phyloP scores from a whole-genome alignment of 2,888 invertebrate species.

The Spodoptera littoralis region DNA sequence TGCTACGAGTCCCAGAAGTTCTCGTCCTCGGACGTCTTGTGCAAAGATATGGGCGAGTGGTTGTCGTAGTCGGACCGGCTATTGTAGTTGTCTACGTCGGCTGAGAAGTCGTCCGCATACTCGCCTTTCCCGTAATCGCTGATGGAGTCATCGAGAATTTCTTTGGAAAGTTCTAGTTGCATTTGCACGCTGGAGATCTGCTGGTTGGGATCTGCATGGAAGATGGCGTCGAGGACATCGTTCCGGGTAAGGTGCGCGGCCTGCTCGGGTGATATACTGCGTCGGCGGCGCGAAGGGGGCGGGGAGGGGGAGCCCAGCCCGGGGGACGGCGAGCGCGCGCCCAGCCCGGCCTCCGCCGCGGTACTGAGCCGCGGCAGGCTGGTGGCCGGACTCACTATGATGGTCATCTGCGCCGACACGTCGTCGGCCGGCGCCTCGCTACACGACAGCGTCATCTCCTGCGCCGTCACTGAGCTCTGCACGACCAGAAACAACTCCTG shows the following conservation, averaged over 20 bases:
- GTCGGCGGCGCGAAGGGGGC: not conserved
- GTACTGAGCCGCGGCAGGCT: slow-evolving; percentile 64
- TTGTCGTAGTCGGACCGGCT: slow-evolving; percentile 66
- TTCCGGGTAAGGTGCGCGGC: slow-evolving; percentile 60
- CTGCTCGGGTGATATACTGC: slow-evolving; percentile 56
- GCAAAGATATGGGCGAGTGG: slow-evolving; percentile 71
- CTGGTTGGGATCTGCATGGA: slow-evolving; percentile 59
- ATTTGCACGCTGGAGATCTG: slow-evolving; percentile 63
- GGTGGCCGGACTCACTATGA: slow-evolving; percentile 73
- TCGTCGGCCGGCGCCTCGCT: slow-evolving; percentile 44
- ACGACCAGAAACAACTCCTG: slow-evolving; percentile 67
- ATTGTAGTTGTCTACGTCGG: slow-evolving; percentile 76
- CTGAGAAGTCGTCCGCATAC: slow-evolving; percentile 73
- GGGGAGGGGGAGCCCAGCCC: no score
- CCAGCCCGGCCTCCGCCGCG: no score
- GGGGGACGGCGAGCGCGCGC: no score
- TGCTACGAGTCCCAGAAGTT: slow-evolving; percentile 77
- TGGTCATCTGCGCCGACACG: slow-evolving; percentile 65
- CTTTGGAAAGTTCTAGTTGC: slow-evolving; percentile 60
- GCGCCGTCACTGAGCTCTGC: slow-evolving; percentile 65
- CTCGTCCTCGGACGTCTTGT: slow-evolving; percentile 75
- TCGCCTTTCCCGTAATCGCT: slow-evolving; percentile 60
- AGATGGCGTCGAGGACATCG: slow-evolving; percentile 69
- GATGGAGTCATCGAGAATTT: slow-evolving; percentile 49
- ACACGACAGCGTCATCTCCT: slow-evolving; percentile 37